A percentile compares a stretch with the other conserved stretches of the same genome.
Conservation (phyloP, 2,113 vertebrate genomes). For the Odontophorus gujanensis region DNA sequence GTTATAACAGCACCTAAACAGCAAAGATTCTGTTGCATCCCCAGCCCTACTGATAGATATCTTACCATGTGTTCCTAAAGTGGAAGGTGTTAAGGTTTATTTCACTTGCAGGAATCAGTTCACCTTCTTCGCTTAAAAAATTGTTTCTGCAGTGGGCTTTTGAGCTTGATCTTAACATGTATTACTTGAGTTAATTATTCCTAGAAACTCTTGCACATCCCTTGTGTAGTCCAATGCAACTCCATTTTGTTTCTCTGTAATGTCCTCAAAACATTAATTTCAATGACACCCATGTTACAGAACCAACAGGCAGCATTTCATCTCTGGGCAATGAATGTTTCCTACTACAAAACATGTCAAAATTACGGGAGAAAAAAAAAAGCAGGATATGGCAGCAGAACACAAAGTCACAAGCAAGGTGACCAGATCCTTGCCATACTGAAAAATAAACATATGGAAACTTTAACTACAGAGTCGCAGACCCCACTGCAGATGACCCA, state of each 20-base stretch:
- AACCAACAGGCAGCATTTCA: neutral
- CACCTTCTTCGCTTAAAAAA: neutral
- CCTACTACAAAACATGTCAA: neutral
- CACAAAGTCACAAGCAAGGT: neutral
- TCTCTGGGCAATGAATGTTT: neutral
- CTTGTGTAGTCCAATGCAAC: neutral
- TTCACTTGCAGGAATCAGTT: neutral
- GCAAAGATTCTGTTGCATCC: rapidly evolving
- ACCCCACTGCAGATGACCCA: neutral
- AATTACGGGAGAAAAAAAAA: neutral
- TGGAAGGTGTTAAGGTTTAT: neutral
- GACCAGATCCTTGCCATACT: neutral
- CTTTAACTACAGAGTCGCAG: neutral
- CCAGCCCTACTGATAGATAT: neutral
- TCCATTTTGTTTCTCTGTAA: neutral
- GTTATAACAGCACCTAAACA: neutral
- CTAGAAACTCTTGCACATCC: neutral
- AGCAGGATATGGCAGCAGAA: neutral
- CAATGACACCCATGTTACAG: neutral
- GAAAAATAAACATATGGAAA: neutral
- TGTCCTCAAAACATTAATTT: neutral
- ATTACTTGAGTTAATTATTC: neutral
- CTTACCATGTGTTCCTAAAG: neutral
- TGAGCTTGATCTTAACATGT: neutral
- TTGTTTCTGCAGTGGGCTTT: neutral